These are phyloP conservation scores for Iguana delicatissima DNA, from an alignment of 2,797 vertebrate species.

Conservation along the genomic window DNA sequence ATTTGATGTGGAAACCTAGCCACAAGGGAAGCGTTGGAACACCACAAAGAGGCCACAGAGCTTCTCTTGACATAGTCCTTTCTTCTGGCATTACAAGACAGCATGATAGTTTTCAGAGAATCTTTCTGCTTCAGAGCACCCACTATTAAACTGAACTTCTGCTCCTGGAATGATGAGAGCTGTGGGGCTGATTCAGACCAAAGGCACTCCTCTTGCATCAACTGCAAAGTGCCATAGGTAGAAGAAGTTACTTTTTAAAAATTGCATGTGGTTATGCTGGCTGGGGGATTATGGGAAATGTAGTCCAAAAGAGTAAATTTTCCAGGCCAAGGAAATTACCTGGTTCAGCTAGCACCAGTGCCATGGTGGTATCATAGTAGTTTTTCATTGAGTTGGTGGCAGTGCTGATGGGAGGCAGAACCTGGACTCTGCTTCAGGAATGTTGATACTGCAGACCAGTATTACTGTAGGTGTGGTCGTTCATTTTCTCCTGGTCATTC, in stretches of 20 bases:
- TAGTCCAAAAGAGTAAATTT: too few species aligned
- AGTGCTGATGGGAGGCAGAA: not conserved
- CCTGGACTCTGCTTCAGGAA: not conserved
- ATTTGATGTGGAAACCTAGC: not conserved
- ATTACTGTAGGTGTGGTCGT: not conserved
- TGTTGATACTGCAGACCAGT: not conserved
- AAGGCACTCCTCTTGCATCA: not conserved
- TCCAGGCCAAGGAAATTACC: not conserved
- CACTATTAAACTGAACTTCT: not conserved
- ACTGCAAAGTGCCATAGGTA: too few species aligned
- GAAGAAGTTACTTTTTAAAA: too few species aligned
- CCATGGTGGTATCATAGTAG: too few species aligned
- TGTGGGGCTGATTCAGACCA: not conserved
- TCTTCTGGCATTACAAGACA: not conserved
- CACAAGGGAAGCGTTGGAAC: not conserved
- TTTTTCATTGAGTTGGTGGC: not conserved
- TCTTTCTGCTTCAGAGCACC: not conserved
- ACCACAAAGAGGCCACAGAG: not conserved
- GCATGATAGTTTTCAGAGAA: not conserved
- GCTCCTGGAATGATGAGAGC: not conserved
- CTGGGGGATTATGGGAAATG: too few species aligned
- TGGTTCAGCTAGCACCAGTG: not conserved
- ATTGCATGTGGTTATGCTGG: too few species aligned
- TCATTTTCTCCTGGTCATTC: too few species aligned
- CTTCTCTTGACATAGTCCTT: not conserved